Evolutionary conservation across 2,888 invertebrate genomes (phyloP).

Genomic region (Lymantria monacha): DNA sequence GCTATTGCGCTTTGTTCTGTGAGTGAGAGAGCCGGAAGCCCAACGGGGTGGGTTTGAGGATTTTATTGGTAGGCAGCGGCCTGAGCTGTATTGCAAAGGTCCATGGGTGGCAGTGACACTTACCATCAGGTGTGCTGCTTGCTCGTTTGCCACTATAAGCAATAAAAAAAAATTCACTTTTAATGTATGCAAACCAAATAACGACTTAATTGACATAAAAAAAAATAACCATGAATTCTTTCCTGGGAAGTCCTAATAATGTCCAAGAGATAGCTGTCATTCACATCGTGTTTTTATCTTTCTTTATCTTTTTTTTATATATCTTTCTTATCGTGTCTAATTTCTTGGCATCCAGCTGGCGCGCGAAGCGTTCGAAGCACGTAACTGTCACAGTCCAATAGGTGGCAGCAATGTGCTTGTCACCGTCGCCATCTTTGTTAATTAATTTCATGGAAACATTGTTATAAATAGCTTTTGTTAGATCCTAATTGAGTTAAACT

Average conservation of each 20-base stretch:
- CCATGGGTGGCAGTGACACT: too few relatives aligned
- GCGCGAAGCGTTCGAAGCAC: conserved; percentile 43
- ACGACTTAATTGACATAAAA: conserved; percentile 14
- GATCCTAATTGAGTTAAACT: conserved; percentile 40
- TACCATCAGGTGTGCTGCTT: too few relatives aligned
- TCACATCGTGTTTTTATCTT: conserved; percentile 1
- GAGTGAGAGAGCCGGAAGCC: too few relatives aligned
- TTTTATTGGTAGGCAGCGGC: too few relatives aligned
- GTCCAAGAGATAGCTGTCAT: conserved; percentile 9
- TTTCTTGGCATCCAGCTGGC: conserved; percentile 39
- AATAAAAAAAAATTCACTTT: too few relatives aligned
- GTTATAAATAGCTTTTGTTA: conserved; percentile 39
- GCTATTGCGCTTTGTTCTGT: too few relatives aligned
- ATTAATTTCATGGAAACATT: conserved; percentile 57
- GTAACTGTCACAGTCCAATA: conserved; percentile 55
- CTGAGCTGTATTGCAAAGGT: too few relatives aligned
- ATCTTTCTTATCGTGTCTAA: conserved; percentile 26
- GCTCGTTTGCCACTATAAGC: too few relatives aligned
- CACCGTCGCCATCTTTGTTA: conserved; percentile 39
- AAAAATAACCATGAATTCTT: not conserved
- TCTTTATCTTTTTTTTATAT: conserved; percentile 12
- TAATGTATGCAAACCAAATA: too few relatives aligned
- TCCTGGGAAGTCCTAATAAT: conserved; percentile 10
- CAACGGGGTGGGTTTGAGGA: too few relatives aligned
- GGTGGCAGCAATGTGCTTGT: conserved; percentile 45